Percentiles rank a stretch among this genome's conserved stretches.
These are phyloP conservation scores for Drosophila paucipuncta DNA, from an alignment of 2,888 invertebrate species.

Conservation along the genomic window DNA sequence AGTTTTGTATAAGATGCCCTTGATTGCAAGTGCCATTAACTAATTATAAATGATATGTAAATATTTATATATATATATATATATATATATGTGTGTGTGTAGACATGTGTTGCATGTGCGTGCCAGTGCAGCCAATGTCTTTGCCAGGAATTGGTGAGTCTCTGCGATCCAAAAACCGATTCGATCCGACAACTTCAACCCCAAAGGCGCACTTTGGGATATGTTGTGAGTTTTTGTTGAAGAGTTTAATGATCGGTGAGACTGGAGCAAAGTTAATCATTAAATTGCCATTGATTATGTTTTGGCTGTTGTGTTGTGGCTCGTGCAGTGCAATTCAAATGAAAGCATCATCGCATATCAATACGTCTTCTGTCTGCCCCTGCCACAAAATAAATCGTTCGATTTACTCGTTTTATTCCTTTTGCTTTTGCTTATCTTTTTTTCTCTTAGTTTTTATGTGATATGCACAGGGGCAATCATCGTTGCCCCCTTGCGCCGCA, in stretches of 20 bases:
- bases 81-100: background rate
- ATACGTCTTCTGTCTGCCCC: slow-evolving; percentile 7
- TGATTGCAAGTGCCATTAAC: background rate
- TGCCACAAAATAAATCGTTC: slow-evolving; percentile 53
- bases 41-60: slow-evolving; percentile 20
- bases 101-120: slow-evolving; percentile 58
- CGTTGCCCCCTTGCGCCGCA: slow-evolving; percentile 6
- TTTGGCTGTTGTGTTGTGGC: slow-evolving; percentile 53
- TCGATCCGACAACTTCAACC: slow-evolving; percentile 23
- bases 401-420: slow-evolving; percentile 57
- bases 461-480: slow-evolving; percentile 52
- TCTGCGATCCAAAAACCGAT: slow-evolving; percentile 6
- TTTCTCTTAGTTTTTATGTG: slow-evolving; percentile 21
- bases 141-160: slow-evolving; percentile 1
- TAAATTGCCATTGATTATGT: slow-evolving; percentile 77
- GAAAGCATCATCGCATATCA: slow-evolving; percentile 40
- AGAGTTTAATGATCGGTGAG: slow-evolving; percentile 64
- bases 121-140: slow-evolving; percentile 33
- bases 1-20: background rate
- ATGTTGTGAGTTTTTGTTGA: slow-evolving; percentile 9
- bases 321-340: slow-evolving; percentile 66
- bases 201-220: slow-evolving; percentile 43
- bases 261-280: slow-evolving; percentile 72
- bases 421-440: slow-evolving; percentile 14
- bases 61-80: slow-evolving; percentile 5